phyloP scores from a whole-genome alignment of 2,797 vertebrate genomes.

The Acrossocheilus fasciatus region DNA sequence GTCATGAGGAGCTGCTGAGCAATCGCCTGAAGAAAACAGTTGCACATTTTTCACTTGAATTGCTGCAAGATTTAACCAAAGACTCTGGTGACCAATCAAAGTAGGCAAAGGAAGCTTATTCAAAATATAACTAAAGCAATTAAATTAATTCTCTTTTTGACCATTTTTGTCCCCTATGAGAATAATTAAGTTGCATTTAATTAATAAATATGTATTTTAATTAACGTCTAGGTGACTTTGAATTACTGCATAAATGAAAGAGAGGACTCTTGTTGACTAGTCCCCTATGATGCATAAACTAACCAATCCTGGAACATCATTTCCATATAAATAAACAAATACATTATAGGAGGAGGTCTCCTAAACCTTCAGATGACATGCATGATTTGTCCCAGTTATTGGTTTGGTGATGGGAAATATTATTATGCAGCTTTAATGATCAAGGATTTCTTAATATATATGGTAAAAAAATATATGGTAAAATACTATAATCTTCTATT shows the following conservation, averaged over 20 bases:
- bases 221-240: background rate
- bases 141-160: background rate
- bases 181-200: background rate
- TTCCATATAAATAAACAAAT: background rate
- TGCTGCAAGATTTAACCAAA: background rate
- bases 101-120: background rate
- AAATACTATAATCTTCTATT: background rate
- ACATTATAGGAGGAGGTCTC: background rate
- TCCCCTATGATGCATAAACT: background rate
- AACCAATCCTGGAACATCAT: background rate
- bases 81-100: background rate
- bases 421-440: background rate
- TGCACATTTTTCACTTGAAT: background rate
- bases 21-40: constrained; percentile 68
- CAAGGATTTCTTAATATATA: too few species aligned
- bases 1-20: constrained; percentile 81
- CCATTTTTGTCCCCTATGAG: background rate
- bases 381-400: background rate
- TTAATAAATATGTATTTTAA: background rate
- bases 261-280: background rate
- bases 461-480: background rate
- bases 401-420: background rate
- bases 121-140: background rate
- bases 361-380: background rate
- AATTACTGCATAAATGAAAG: background rate